Base-by-base conservation (phyloP, 2,888 invertebrate species). In the Ophion ventricosus region DNA sequence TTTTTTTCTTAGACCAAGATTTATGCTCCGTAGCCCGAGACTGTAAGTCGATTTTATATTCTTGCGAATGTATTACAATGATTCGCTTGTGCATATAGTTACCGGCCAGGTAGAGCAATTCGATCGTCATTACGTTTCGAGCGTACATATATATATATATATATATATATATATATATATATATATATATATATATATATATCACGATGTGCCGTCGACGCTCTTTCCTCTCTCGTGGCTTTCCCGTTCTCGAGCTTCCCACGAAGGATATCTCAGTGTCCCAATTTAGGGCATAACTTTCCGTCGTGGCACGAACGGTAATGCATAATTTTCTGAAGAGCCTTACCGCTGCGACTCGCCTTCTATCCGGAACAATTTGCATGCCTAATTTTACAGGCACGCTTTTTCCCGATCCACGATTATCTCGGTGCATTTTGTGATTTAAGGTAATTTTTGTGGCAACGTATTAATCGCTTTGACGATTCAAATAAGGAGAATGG, bases 61-160 rank as follows among this genome's bases (percentile, higher is more conserved):
- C 73, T 40, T 57, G 26, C 66, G 26, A 59, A 73, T 66, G 66
- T 73, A 66, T 59, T 25, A 66, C 25, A 23, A 74, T 59, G 64
- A 74, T 73, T 78, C 54, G 40, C 35, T 59, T 64, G 25, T 26
- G 17, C 49, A 35, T 57, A 29, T 72, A 43, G 43, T 59, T 61
- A 25, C 59, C 35, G 23, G 54, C 7, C 35, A 64, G 54, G 66
- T 29, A 14, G 35, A 64, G 78, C 67, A 56, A 83, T 74, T 79
- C 74, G 57, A 79, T 69, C 73, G 69, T 83, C 69, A 83, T 83
- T 78, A 83, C 67, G 59, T 73, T 78, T 63, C 59, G 63, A 64
- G 64, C 57, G 43, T 69, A 74, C 49, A 74, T 7, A 23, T 8
- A 49, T 7, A 35, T 35, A 35, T 29, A 29, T 29, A 29, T 29